These are phyloP conservation scores for Monodelphis domestica DNA, from an alignment of 2,797 vertebrate species.

Conservation along the genomic window DNA sequence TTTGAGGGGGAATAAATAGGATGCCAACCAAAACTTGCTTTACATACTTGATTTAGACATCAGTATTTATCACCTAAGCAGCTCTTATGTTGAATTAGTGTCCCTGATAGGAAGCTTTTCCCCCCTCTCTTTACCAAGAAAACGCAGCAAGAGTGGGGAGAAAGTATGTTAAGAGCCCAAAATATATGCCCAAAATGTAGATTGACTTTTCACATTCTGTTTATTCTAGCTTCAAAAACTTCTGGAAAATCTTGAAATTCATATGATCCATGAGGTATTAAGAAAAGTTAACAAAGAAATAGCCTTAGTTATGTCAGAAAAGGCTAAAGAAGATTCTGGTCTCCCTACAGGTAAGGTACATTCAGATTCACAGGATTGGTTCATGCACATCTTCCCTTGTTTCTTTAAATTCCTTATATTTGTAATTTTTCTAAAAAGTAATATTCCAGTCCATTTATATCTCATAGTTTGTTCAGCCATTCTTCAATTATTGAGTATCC, in stretches of 20 bases:
- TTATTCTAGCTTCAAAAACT: conserved; percentile 86
- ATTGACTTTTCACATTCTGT: conserved; percentile 42
- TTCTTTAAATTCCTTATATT: background rate
- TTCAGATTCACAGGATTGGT: background rate
- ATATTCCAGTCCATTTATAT: background rate
- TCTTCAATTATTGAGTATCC: background rate
- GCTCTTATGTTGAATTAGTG: background rate
- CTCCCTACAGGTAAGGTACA: conserved; percentile 85
- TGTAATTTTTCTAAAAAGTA: background rate
- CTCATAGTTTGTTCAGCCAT: background rate
- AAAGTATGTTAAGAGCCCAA: background rate
- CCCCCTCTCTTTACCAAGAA: background rate
- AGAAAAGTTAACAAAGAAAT: conserved; percentile 85
- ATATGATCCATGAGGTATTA: conserved; percentile 86
- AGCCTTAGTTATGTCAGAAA: conserved; percentile 86
- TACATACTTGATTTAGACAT: background rate
- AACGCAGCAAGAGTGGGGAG: too few species aligned
- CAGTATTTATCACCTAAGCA: background rate
- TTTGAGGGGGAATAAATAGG: too few species aligned
- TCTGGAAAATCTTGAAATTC: conserved; percentile 88
- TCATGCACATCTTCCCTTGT: background rate
- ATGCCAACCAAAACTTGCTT: background rate
- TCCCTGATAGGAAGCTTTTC: background rate
- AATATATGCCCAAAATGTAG: background rate
- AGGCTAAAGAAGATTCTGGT: conserved; percentile 75